Base-by-base conservation (phyloP, 2,113 vertebrate genomes). In the Melozone crissalis region DNA sequence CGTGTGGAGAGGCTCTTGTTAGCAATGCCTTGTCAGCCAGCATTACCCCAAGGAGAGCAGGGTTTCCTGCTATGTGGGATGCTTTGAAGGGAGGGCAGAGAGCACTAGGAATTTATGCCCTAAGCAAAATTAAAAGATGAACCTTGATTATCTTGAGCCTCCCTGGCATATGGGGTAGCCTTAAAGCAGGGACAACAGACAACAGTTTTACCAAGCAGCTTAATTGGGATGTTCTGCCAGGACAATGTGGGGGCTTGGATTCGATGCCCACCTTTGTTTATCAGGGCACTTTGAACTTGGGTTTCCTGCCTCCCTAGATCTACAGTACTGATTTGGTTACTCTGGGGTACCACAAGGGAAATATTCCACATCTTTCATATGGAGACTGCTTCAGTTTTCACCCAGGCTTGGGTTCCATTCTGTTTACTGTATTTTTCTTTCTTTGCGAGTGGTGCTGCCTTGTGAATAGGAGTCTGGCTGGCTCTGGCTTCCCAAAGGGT, bases 111-210 rank as follows among this genome's bases (percentile, higher is more conserved):
- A 89, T 89, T 76, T 82, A 44, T 75, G 72, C 89, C 84, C 63
- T 62, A 27, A 92, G 88, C 86, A 79, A 93, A 96, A 91, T 89
- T 94, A 93, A 63, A 87, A 89, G n/a, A 75, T 95, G 87, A 81
- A 84, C 74, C 62, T 95, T 94, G 66, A 39, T 89, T 93, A 72
- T 72, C 81, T 93, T 91, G 87, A 94, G 62, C 66, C 93, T 93
- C 49, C n/a, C 27, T 93, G 90, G 92, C 87, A 76, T 52, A 44
- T 24, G 15, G 18, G 44, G 54, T 66, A 89, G 67, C 1, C 7
- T 62, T 75, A 75, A 24, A 91, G 72, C 19, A 51, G 47, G 44
- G 30, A 39, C 52, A 68, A 28, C 59, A 75, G 11, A 78, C 7
- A 19, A 49, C 72, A 35, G 26, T 68, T 91, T 91, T 75, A 68